phyloP scores from a whole-genome alignment of 2,888 invertebrate species.

The Frankliniella intonsa region DNA sequence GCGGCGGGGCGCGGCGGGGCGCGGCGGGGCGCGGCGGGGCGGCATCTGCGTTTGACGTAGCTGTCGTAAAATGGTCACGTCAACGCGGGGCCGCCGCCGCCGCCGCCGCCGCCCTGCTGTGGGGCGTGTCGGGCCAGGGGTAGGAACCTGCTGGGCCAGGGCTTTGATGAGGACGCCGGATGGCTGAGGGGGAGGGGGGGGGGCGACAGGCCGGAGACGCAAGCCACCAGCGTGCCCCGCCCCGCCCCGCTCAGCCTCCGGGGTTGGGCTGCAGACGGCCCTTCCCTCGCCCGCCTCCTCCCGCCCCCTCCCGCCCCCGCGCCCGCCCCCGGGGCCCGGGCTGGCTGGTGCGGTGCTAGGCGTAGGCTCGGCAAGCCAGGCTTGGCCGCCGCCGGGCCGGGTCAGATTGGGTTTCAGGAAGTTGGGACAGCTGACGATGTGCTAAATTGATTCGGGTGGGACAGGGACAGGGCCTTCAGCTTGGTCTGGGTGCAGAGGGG shows the following conservation, averaged over 20 bases:
- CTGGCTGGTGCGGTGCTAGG: not conserved
- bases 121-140: not conserved
- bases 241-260: not conserved
- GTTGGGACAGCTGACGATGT: slow-evolving; percentile 26
- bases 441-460: slow-evolving; percentile 19
- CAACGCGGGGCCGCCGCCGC: not conserved
- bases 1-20: no score
- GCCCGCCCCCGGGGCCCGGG: not conserved
- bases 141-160: not conserved
- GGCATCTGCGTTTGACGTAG: slow-evolving; percentile 2
- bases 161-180: not conserved
- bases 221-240: not conserved
- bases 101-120: not conserved
- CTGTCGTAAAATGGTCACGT: slow-evolving; percentile 9
- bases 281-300: not conserved
- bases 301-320: not conserved
- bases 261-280: not conserved
- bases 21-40: not conserved
- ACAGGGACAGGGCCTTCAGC: not conserved
- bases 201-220: not conserved
- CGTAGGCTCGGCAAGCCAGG: not conserved
- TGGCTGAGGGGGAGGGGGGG: not conserved
- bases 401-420: slow-evolving; percentile 22
- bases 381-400: slow-evolving; percentile 1
- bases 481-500: no score